These are phyloP conservation scores for Strigamia transsilvanica DNA, from an alignment of 2,888 invertebrate species.

Conservation along the genomic window DNA sequence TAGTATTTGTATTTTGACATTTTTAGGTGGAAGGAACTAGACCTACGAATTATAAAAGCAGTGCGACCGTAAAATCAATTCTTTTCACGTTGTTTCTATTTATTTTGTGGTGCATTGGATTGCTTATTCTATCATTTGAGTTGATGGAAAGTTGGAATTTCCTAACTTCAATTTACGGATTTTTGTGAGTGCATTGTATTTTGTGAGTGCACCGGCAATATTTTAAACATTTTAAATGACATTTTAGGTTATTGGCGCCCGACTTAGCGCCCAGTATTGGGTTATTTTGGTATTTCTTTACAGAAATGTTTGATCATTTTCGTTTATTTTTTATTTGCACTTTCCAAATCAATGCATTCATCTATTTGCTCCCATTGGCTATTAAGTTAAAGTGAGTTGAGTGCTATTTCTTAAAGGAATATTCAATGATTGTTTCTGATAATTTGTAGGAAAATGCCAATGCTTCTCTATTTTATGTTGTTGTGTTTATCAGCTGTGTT, in stretches of 20 bases:
- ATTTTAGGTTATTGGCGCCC: constrained; percentile 84
- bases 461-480: constrained; percentile 80
- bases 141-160: constrained; percentile 69
- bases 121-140: constrained; percentile 73
- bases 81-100: neutral
- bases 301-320: constrained; percentile 99
- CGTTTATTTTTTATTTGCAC: constrained; percentile 92
- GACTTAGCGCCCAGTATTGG: constrained; percentile 97
- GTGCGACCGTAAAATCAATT: neutral
- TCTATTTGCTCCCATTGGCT: constrained; percentile 86
- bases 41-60: neutral
- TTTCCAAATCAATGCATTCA: constrained; percentile 93
- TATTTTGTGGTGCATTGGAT: constrained; percentile 60
- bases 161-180: constrained; percentile 77
- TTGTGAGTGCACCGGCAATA: no score
- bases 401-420: neutral
- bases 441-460: constrained; percentile 71
- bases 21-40: constrained; percentile 12
- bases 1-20: neutral
- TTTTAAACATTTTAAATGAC: constrained; percentile 17
- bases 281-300: constrained; percentile 99
- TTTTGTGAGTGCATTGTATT: constrained; percentile 73
- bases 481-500: constrained; percentile 87
- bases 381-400: constrained; percentile 64
- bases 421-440: neutral